phyloP scores from a whole-genome alignment of 2,797 vertebrate species.

The Pseudopleuronectes americanus region DNA sequence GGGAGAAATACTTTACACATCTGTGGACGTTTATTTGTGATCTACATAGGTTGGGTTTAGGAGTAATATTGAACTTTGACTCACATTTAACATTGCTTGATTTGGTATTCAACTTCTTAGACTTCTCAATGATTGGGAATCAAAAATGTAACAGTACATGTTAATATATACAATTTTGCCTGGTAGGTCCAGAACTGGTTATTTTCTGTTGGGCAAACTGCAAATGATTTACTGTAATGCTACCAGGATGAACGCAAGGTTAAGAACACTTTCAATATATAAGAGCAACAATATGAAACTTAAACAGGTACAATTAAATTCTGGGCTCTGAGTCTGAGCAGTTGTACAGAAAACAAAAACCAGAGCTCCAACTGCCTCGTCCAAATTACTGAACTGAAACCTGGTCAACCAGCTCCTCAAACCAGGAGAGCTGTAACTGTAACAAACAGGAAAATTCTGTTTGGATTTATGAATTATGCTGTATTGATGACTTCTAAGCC shows the following conservation, averaged over 20 bases:
- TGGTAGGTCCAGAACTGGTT: not conserved
- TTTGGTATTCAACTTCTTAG: not conserved
- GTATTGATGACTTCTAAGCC: too few species aligned
- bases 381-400: too few species aligned
- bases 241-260: too few species aligned
- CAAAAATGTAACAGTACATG: not conserved
- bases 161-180: not conserved
- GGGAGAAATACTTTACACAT: conserved; percentile 32
- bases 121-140: not conserved
- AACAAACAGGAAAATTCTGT: not conserved
- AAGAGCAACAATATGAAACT: too few species aligned
- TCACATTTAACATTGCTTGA: conserved; percentile 25
- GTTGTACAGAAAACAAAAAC: too few species aligned
- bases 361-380: too few species aligned
- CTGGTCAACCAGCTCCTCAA: not conserved
- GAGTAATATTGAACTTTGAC: conserved; percentile 5
- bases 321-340: too few species aligned
- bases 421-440: not conserved
- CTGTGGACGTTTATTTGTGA: conserved; percentile 33
- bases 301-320: too few species aligned
- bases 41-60: not conserved
- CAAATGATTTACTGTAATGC: not conserved
- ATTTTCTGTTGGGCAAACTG: not conserved
- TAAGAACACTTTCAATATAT: not conserved
- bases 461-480: too few species aligned